A percentile compares a stretch with the other conserved stretches of the same genome.
Evolutionary conservation across 2,888 invertebrate species (phyloP).

Genomic region (Iphiclides podalirius): DNA sequence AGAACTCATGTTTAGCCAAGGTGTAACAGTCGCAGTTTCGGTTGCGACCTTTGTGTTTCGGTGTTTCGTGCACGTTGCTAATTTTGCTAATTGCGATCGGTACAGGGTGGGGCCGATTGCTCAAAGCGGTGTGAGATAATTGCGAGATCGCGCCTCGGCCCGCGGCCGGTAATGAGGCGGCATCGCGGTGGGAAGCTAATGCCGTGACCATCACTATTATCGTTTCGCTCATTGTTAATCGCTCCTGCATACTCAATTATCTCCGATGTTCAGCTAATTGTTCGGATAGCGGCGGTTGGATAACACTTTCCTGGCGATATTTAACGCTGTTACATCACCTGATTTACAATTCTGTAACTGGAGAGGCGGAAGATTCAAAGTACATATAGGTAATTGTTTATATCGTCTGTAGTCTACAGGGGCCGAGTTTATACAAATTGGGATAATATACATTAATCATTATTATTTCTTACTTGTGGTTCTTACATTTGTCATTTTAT

Average conservation of each 20-base stretch:
- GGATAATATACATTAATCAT: too few species aligned
- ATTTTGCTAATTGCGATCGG: constrained; percentile 14
- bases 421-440: too few species aligned
- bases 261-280: constrained; percentile 13
- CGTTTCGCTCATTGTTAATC: constrained; percentile 16
- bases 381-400: too few species aligned
- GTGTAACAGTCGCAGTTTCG: too few species aligned
- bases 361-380: background rate
- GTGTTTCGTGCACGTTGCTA: constrained; percentile 2
- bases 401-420: too few species aligned
- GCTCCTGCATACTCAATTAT: constrained; percentile 15
- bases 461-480: too few species aligned
- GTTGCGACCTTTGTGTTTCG: constrained; percentile 13
- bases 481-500: too few species aligned
- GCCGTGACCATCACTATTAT: constrained; percentile 29
- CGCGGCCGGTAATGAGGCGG: constrained; percentile 14
- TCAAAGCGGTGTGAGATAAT: background rate
- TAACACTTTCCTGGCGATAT: background rate
- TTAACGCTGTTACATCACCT: background rate
- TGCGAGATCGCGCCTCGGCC: constrained; percentile 11
- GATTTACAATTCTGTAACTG: background rate
- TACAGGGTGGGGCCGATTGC: constrained; percentile 17
- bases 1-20: too few species aligned
- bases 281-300: background rate
- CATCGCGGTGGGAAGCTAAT: constrained; percentile 28